Evolutionary conservation across 2,113 vertebrate genomes (phyloP).

Genomic region (Athene noctua): DNA sequence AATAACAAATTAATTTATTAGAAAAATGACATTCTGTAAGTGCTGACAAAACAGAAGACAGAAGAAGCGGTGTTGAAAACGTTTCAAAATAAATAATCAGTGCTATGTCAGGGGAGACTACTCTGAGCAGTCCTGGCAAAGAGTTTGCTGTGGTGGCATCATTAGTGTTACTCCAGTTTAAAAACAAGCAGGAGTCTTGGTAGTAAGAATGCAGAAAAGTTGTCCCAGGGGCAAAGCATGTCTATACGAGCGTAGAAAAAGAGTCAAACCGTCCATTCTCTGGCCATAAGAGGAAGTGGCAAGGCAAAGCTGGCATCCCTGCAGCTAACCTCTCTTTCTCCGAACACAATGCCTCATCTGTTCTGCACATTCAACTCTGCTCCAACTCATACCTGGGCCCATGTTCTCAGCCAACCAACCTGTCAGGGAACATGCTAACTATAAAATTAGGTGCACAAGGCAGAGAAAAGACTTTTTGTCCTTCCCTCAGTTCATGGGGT

Average conservation of each 20-base stretch:
- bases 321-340: neutral
- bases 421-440: neutral
- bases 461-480: neutral
- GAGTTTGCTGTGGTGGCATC: neutral
- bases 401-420: accelerated
- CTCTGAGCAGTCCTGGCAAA: neutral
- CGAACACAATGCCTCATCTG: accelerated
- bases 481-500: neutral
- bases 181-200: neutral
- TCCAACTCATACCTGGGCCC: neutral
- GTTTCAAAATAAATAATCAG: neutral
- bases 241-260: neutral
- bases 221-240: neutral
- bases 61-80: neutral
- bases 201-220: neutral
- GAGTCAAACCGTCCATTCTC: neutral
- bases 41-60: neutral
- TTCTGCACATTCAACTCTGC: accelerated
- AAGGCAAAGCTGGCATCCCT: neutral
- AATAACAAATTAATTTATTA: slow-evolving; percentile 1
- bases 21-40: neutral
- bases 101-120: neutral
- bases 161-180: neutral
- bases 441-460: neutral
- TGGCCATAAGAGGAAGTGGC: neutral